Percentiles rank a stretch among this genome's conserved stretches.
Evolutionary conservation across 1,140 invertebrate species (phyloP).

Genomic region (Drosophila lacteicornis): DNA sequence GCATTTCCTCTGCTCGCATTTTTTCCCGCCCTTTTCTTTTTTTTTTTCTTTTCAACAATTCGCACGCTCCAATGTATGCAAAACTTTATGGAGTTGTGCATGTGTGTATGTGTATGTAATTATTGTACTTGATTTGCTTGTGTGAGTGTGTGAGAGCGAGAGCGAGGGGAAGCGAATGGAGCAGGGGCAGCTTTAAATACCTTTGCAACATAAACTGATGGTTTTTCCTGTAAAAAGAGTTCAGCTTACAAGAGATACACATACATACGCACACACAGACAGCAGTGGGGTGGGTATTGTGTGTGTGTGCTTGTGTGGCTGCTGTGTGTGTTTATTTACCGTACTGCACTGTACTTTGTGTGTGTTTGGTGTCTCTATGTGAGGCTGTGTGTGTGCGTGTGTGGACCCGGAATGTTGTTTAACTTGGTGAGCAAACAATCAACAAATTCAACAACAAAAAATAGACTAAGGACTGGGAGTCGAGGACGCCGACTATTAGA

Average conservation of each 20-base stretch:
- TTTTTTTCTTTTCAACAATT: conserved; percentile 46
- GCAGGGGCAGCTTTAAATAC: conserved; percentile 82
- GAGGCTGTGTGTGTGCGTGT: conserved; percentile 17
- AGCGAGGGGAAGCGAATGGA: conserved; percentile 3
- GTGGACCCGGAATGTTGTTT: conserved; percentile 36
- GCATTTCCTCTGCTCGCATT: not conserved
- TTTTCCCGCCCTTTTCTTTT: not conserved
- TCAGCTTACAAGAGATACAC: conserved; percentile 77
- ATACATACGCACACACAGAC: conserved; percentile 62
- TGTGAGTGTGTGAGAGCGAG: conserved; percentile 7
- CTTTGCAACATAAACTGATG: conserved; percentile 84
- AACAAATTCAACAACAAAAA: conserved; percentile 10
- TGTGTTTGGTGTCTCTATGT: conserved; percentile 18
- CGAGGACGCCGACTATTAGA: not conserved
- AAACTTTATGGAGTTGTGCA: conserved; percentile 52
- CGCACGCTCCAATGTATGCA: conserved; percentile 51
- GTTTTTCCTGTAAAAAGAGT: conserved; percentile 85
- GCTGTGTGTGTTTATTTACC: conserved; percentile 17
- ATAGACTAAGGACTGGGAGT: not conserved
- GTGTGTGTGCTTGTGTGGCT: conserved; percentile 21
- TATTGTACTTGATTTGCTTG: conserved; percentile 20
- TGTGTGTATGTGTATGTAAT: conserved; percentile 33
- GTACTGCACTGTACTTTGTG: conserved; percentile 28
- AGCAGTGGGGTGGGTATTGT: conserved; percentile 16
- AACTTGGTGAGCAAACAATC: conserved; percentile 27